Evolutionary conservation across 2,797 vertebrate species (phyloP).

Genomic region (Paramormyrops hopkinsi): DNA sequence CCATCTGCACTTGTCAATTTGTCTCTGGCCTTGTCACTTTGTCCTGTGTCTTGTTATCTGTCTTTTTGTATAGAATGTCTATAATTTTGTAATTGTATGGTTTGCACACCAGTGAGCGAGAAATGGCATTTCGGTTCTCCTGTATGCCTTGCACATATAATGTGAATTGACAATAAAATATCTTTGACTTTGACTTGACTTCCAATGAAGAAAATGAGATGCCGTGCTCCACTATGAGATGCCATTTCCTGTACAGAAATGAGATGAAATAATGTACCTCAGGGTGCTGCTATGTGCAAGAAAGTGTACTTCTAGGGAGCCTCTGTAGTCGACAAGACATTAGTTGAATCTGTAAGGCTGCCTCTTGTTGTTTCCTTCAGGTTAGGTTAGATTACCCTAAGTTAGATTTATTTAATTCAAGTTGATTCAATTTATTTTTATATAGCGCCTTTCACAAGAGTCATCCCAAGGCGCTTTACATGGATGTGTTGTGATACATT

Average conservation of each 20-base stretch:
- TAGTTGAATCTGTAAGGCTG: neutral
- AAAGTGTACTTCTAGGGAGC: neutral
- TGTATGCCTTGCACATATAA: too few species aligned
- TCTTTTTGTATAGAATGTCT: too few species aligned
- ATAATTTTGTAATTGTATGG: too few species aligned
- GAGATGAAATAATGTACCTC: neutral
- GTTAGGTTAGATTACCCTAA: neutral
- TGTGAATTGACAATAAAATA: too few species aligned
- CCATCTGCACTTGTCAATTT: too few species aligned
- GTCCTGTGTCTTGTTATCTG: too few species aligned
- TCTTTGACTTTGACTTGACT: too few species aligned
- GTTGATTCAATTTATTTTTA: neutral
- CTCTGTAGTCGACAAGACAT: neutral
- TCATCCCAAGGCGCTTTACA: neutral
- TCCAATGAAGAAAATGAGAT: neutral
- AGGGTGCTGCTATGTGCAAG: neutral
- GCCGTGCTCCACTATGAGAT: neutral
- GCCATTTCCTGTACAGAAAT: neutral
- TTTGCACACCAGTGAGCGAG: too few species aligned
- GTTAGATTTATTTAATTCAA: neutral
- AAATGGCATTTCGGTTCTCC: too few species aligned
- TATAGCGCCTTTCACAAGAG: neutral
- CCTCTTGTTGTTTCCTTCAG: neutral
- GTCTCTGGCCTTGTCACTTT: too few species aligned
- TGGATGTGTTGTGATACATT: neutral